Evolutionary conservation across 2,888 invertebrate species (phyloP).

Genomic region (Macrophya annulata): DNA sequence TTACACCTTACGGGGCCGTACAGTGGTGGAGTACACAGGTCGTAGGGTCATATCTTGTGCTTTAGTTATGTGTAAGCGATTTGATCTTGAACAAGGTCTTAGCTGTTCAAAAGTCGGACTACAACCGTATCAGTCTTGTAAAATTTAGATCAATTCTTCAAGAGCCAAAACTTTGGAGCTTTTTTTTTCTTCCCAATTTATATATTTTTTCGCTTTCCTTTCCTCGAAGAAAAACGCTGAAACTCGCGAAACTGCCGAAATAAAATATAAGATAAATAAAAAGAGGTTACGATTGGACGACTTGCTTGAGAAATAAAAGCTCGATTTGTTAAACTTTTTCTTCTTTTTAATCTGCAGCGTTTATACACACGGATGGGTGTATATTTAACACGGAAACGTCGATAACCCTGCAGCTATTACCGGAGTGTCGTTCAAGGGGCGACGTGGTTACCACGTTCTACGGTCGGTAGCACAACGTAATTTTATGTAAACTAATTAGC

Average conservation of each 20-base stretch:
- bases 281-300: too few species aligned
- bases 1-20: not conserved
- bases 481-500: conserved; percentile 73
- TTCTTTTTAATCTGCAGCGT: not conserved
- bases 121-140: not conserved
- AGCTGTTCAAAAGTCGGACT: conserved; percentile 4
- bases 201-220: not conserved
- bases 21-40: not conserved
- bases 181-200: not conserved
- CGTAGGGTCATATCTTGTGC: conserved; percentile 31
- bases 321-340: not conserved
- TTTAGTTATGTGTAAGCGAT: conserved; percentile 26
- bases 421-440: conserved; percentile 30
- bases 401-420: conserved; percentile 20
- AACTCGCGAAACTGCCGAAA: not conserved
- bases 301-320: not conserved
- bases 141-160: too few species aligned
- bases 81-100: conserved; percentile 2
- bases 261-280: not conserved
- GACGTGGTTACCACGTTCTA: conserved; percentile 35
- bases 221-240: not conserved
- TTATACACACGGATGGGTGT: not conserved
- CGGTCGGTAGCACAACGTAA: conserved; percentile 60
- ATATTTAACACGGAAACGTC: conserved; percentile 1
- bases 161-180: not conserved